Evolutionary conservation across 1,140 invertebrate species (phyloP).

Genomic region (Drosophila ercepeae): DNA sequence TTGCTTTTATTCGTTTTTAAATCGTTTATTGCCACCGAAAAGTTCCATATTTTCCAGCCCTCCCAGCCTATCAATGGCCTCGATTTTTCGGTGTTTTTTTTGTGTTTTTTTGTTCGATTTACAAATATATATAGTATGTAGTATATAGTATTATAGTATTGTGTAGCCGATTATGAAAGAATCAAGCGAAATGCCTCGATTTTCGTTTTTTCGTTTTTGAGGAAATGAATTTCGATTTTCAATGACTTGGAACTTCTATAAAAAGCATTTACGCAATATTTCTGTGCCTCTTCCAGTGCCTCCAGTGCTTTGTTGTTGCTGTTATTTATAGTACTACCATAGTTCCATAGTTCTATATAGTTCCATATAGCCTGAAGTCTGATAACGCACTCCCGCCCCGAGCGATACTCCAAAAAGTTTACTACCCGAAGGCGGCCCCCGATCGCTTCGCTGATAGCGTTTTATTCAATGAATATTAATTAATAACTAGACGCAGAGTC

Average conservation of each 20-base stretch:
- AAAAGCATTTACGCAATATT: conserved; percentile 75
- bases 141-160: too few species aligned
- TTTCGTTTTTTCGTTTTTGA: conserved; percentile 23
- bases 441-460: conserved; percentile 27
- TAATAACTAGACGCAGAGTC: too few species aligned
- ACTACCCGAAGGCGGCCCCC: too few species aligned
- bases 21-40: too few species aligned
- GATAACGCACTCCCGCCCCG: too few species aligned
- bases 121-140: too few species aligned
- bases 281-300: too few species aligned
- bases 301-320: conserved; percentile 41
- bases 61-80: too few species aligned
- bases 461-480: conserved; percentile 60
- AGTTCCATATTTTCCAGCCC: too few species aligned
- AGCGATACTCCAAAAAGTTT: too few species aligned
- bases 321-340: conserved; percentile 42
- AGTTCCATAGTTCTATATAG: conserved; percentile 42
- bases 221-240: conserved; percentile 65
- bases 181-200: background rate
- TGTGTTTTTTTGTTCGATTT: too few species aligned
- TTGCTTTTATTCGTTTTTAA: conserved; percentile 41
- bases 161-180: conserved; percentile 51
- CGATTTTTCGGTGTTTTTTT: conserved; percentile 10
- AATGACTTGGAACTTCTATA: conserved; percentile 79
- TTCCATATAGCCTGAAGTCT: too few species aligned